Evolutionary conservation across 2,888 invertebrate species (phyloP).

Genomic region (Diploptera punctata): DNA sequence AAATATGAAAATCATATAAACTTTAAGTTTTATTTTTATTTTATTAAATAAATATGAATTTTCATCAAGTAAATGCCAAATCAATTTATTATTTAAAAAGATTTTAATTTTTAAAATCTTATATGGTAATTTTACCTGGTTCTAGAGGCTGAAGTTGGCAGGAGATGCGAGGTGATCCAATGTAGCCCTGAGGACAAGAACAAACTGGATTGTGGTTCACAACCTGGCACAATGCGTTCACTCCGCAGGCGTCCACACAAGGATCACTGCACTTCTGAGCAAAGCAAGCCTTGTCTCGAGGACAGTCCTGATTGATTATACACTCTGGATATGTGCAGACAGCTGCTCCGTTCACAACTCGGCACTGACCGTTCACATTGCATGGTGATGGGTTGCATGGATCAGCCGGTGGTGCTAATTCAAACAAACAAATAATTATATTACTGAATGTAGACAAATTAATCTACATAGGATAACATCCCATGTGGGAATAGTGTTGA

Average conservation of each 20-base stretch:
- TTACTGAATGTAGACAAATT: no score
- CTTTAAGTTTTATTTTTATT: no score
- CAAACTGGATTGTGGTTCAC: conserved; percentile 80
- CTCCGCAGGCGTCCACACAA: conserved; percentile 80
- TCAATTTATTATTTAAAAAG: no score
- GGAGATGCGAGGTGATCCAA: conserved; percentile 78
- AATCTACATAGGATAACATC: no score
- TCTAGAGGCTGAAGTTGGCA: conserved; percentile 63
- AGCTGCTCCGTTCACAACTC: conserved; percentile 71
- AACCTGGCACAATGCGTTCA: conserved; percentile 80
- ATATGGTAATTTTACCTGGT: conserved; percentile 50
- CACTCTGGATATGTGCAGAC: conserved; percentile 87
- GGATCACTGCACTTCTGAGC: conserved; percentile 85
- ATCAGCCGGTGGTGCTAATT: conserved; percentile 60
- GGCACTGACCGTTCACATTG: conserved; percentile 81
- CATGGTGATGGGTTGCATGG: conserved; percentile 89
- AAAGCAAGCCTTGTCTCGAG: conserved; percentile 80
- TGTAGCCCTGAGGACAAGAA: conserved; percentile 79
- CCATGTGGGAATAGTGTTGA: no score
- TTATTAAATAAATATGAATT: no score
- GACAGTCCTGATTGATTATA: conserved; percentile 86
- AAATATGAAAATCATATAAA: no score
- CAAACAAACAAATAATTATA: no score
- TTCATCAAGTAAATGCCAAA: no score
- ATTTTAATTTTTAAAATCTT: no score